Evolutionary conservation across 2,113 vertebrate species (phyloP), one percentile per base, ranked within the genome.

Genomic region (Cnemophilus loriae): DNA sequence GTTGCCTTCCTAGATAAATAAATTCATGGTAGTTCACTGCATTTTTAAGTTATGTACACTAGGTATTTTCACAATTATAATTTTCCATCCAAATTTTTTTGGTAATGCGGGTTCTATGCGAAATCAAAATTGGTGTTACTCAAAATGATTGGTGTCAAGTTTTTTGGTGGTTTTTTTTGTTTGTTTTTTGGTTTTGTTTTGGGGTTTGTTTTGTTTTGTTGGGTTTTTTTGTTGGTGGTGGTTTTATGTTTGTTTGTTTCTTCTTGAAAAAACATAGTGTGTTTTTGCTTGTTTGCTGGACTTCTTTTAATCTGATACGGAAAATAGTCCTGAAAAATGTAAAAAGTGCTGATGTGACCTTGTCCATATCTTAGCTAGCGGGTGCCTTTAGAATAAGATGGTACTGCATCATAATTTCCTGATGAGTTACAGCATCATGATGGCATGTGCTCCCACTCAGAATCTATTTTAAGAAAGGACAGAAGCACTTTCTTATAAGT

Each of bases 381-480:
- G 77, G 73, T 89, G 52, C 79, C 73, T 89, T 84, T 76, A 52
- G 87, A 93, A 67, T 91, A 96, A 87, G 68, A 95, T 7, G 28
- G 46, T 96, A 47, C 82, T 82, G 41, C 64, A 83, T 97, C 95
- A 76, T 91, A 93, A 88, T 90, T 95, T 96, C 37, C 65, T 90
- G 65, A 91, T 84, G 57, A 96, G 56, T 89, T 95, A 85, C 55
- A 94, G 73, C 96, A 94, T 96, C 70, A 71, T 96, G 83, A 94
- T 96, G 95, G 75, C 92, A 93, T 94, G 68, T 88, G 94, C 41
- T 95, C 87, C 86, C 77, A 96, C 93, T 97, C 80, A 64, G 53
- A 95, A 77, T 95, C 95, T 97, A 96, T 97, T 98, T 97, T 97
- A 95, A 96, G 96, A 95, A 97, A 95, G 93, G 92, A 91, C 92